Evolutionary conservation across 2,797 vertebrate genomes (phyloP).

Genomic region (Alectoris magna): DNA sequence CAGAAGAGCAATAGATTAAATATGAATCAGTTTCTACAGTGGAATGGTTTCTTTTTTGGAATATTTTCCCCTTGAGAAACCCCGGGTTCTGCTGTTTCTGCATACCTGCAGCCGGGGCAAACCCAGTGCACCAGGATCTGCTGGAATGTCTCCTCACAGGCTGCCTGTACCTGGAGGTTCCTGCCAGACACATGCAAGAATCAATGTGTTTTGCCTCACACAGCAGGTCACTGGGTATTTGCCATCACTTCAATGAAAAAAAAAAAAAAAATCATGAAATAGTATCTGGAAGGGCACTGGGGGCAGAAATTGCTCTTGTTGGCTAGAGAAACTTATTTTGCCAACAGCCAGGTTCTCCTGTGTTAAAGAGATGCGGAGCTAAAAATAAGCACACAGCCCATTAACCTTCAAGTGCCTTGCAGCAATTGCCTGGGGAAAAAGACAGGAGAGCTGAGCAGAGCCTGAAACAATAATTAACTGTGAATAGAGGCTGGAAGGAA

Average conservation of each 20-base stretch:
- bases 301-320: not conserved
- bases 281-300: not conserved
- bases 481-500: slow-evolving; percentile 17
- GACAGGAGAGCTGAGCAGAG: slow-evolving; percentile 13
- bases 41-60: not conserved
- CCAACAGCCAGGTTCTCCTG: not conserved
- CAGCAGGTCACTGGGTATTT: not conserved
- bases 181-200: not conserved
- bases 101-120: not conserved
- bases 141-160: not conserved
- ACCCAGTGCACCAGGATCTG: not conserved
- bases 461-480: slow-evolving; percentile 53
- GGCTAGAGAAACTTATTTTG: not conserved
- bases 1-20: not conserved
- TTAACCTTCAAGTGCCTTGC: not conserved
- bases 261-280: not conserved
- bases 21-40: not conserved
- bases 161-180: not conserved
- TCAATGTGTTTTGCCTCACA: not conserved
- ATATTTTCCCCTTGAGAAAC: not conserved
- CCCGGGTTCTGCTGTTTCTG: not conserved
- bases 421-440: slow-evolving; percentile 40
- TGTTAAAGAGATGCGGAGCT: not conserved
- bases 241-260: not conserved
- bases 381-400: slow-evolving; percentile 31